A percentile compares a stretch with the other conserved stretches of the same genome.
Evolutionary conservation across 23 tunicate species (phyloP).

Genomic region (Corella eumyota): DNA sequence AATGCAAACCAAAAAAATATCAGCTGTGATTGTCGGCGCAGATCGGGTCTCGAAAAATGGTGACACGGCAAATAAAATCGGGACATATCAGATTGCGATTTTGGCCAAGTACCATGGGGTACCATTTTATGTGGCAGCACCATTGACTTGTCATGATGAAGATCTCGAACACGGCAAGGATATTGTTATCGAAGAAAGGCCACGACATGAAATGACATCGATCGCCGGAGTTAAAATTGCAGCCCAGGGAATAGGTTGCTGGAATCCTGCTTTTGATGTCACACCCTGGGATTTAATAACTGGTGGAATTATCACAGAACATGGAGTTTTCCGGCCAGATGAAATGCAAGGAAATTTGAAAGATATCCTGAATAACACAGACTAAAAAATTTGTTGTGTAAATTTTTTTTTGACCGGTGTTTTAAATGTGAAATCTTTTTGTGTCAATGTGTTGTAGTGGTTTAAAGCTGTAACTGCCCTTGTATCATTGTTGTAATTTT

Average conservation of each 20-base stretch:
- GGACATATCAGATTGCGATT: constrained; percentile 83
- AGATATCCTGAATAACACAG: no score
- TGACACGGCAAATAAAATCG: constrained; percentile 83
- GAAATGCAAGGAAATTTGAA: constrained; percentile 14
- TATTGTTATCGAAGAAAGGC: constrained; percentile 64
- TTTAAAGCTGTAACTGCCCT: no score
- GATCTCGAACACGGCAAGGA: constrained; percentile 41
- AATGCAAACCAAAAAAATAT: constrained; percentile 36
- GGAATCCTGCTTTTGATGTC: constrained; percentile 96
- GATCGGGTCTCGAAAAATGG: constrained; percentile 82
- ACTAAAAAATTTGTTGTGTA: no score
- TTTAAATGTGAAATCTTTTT: no score
- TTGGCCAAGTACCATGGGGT: constrained; percentile 79
- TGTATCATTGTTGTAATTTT: no score
- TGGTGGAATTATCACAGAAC: constrained; percentile 84
- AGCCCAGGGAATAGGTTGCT: constrained; percentile 37
- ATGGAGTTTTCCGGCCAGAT: constrained; percentile 51
- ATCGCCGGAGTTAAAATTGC: constrained; percentile 56
- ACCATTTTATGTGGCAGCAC: constrained; percentile 89
- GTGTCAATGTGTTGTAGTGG: no score
- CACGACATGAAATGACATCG: constrained; percentile 41
- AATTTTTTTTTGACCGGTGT: no score
- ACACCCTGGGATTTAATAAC: constrained; percentile 53
- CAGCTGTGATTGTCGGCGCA: constrained; percentile 93
- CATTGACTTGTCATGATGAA: constrained; percentile 50